A percentile compares a stretch with the other conserved stretches of the same genome.
Evolutionary conservation across 1,140 invertebrate species (phyloP).

Genomic region (Aphelinus atriplicis): DNA sequence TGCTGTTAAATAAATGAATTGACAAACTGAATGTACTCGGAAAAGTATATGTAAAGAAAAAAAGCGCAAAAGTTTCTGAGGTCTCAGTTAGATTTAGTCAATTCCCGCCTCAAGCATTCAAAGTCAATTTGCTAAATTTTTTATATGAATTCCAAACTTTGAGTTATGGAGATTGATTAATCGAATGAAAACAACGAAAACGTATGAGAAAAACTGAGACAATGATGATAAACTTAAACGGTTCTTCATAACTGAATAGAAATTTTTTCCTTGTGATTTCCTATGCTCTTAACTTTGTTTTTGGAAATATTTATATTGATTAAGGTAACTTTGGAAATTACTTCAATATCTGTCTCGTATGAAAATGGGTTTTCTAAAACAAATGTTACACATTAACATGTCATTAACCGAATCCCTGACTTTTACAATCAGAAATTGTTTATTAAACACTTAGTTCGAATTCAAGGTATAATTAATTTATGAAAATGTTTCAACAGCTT

Average conservation of each 20-base stretch:
- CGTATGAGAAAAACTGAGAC: neutral
- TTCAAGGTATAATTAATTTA: too few species aligned
- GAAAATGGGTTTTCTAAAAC: slow-evolving; percentile 30
- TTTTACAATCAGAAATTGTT: too few species aligned
- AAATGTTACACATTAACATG: neutral
- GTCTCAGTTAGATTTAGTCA: slow-evolving; percentile 19
- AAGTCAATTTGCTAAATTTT: slow-evolving; percentile 32
- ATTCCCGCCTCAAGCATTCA: slow-evolving; percentile 33
- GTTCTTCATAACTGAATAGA: neutral
- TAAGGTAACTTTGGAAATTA: neutral
- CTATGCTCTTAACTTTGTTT: slow-evolving; percentile 9
- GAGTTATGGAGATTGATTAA: neutral
- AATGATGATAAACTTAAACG: neutral
- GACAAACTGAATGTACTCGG: too few species aligned
- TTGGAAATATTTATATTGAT: neutral
- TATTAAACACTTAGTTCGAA: too few species aligned
- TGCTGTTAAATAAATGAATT: too few species aligned
- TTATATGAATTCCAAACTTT: neutral
- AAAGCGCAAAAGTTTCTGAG: neutral
- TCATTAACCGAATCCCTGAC: too few species aligned
- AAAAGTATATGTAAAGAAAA: neutral
- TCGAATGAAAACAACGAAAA: slow-evolving; percentile 24
- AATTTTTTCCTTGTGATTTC: neutral
- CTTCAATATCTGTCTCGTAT: slow-evolving; percentile 1
- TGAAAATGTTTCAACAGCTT: too few species aligned